A percentile compares a stretch with the other conserved stretches of the same genome.
phyloP scores from a whole-genome alignment of 1,140 invertebrate species.

The Yoshiicerus persimilis region DNA sequence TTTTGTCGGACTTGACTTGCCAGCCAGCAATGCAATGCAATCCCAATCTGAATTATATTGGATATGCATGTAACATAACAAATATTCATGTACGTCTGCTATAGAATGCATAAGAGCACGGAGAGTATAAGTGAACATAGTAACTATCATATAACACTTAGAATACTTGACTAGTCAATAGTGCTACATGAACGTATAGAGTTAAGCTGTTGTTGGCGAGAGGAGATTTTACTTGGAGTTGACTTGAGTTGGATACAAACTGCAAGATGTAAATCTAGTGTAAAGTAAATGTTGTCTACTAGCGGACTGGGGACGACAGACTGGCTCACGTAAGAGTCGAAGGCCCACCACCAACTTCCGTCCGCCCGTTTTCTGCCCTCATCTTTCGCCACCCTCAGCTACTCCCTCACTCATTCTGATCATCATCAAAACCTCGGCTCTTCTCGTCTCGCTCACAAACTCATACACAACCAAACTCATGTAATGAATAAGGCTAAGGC shows the following conservation, averaged over 20 bases:
- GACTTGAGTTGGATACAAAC: background rate
- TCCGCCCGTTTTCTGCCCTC: slow-evolving; percentile 34
- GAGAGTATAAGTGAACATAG: background rate
- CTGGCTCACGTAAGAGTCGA: background rate
- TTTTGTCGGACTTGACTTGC: background rate
- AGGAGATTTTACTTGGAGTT: background rate
- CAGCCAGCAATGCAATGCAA: background rate
- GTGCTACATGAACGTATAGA: too few relatives aligned
- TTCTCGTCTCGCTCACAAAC: slow-evolving; percentile 2
- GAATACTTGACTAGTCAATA: background rate
- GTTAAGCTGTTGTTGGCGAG: too few relatives aligned
- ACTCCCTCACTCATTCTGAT: slow-evolving; percentile 18
- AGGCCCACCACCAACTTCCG: slow-evolving; percentile 25
- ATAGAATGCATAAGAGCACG: too few relatives aligned
- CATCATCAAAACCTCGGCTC: slow-evolving; percentile 12
- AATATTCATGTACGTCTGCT: too few relatives aligned
- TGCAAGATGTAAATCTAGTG: slow-evolving; percentile 17
- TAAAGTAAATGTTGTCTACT: slow-evolving; percentile 14
- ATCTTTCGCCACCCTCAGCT: slow-evolving; percentile 37
- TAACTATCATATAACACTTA: background rate
- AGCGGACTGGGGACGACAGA: background rate
- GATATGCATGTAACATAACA: too few relatives aligned
- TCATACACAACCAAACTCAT: background rate
- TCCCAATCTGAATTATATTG: background rate
- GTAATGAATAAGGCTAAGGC: background rate